These are phyloP conservation scores for Labroides dimidiatus DNA, from an alignment of 2,797 vertebrate species.

Conservation along the genomic window DNA sequence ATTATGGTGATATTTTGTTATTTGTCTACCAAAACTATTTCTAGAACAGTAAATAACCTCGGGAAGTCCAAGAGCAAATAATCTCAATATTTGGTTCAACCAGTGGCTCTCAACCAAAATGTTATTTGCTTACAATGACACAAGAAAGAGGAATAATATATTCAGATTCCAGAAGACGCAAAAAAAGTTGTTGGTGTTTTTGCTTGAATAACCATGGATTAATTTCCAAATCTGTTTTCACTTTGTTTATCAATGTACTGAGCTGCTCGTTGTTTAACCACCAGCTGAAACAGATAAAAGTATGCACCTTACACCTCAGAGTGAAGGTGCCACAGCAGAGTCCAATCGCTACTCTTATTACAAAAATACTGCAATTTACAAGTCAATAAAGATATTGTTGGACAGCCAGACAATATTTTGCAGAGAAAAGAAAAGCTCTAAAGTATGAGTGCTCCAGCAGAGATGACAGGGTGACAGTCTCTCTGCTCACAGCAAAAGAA, in stretches of 20 bases:
- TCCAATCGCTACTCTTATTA: constrained; percentile 10
- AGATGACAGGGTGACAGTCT: constrained; percentile 68
- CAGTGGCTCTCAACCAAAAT: no score
- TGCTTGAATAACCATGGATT: neutral
- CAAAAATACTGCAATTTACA: constrained; percentile 42
- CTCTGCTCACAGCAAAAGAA: constrained; percentile 29
- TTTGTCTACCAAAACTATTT: no score
- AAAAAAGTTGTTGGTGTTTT: neutral
- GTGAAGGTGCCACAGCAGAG: neutral
- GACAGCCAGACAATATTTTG: constrained; percentile 39
- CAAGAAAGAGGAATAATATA: neutral
- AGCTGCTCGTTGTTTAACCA: neutral
- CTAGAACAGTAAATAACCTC: no score
- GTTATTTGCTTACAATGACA: neutral
- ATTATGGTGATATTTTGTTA: no score
- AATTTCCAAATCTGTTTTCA: neutral
- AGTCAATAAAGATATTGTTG: constrained; percentile 16
- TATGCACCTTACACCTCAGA: neutral
- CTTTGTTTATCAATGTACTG: neutral
- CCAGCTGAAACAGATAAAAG: neutral
- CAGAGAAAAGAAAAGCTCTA: constrained; percentile 67
- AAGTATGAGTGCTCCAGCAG: constrained; percentile 52
- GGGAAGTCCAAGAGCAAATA: no score
- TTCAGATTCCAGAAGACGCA: neutral
- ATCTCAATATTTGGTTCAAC: no score